Conservation (phyloP, 2,113 vertebrate species). For the Tetrao urogallus region DNA sequence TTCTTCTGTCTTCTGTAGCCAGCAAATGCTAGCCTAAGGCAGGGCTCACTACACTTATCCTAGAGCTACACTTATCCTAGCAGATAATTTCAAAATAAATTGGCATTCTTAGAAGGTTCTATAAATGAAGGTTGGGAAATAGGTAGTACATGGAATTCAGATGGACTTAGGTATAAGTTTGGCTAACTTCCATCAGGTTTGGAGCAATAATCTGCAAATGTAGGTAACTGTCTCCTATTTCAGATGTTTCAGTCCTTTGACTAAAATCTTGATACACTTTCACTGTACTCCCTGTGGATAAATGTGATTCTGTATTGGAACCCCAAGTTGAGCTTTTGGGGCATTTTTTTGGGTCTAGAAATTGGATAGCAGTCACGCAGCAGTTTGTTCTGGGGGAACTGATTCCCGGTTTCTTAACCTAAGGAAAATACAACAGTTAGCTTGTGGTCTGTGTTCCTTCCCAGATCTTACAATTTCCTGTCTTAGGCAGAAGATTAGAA, state of each 20-base stretch:
- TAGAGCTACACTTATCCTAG: neutral
- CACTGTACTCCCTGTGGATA: neutral
- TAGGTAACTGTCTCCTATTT: neutral
- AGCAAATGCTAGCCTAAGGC: neutral
- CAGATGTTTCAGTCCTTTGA: neutral
- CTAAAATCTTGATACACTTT: neutral
- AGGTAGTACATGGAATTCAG: neutral
- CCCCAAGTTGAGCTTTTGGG: neutral
- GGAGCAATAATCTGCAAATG: neutral
- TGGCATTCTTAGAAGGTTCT: neutral
- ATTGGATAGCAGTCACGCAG: neutral
- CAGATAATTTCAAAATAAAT: neutral
- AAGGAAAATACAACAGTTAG: neutral
- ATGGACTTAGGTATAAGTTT: neutral
- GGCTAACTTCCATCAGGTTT: neutral
- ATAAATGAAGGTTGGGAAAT: neutral
- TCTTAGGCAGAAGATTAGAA: neutral
- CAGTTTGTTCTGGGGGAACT: neutral
- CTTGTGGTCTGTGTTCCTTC: neutral
- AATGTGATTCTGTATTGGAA: neutral
- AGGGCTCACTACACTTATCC: neutral
- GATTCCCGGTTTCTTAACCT: neutral
- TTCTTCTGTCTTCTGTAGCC: neutral
- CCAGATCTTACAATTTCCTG: neutral
- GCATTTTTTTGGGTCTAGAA: neutral